A percentile compares a stretch with the other conserved stretches of the same genome.
Conservation (phyloP, 1,140 invertebrate genomes). For the Euglossa dilemma region DNA sequence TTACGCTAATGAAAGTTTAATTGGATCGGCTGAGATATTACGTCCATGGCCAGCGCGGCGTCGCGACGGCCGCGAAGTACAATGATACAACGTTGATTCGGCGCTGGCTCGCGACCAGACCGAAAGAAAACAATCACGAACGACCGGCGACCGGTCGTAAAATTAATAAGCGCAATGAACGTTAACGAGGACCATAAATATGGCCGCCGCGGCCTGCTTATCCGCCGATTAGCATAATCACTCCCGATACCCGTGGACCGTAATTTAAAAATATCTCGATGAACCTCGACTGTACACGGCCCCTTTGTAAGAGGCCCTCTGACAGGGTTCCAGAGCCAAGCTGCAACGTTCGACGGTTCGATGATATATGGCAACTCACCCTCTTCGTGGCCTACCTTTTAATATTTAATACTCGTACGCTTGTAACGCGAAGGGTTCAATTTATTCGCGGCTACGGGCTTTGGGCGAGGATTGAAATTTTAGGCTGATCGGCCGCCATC, state of each 20-base stretch:
- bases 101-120: conserved; percentile 3
- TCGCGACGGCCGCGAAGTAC: background rate
- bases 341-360: conserved; percentile 12
- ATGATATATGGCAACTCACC: background rate
- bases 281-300: conserved; percentile 20
- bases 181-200: conserved; percentile 69
- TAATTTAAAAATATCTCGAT: conserved; percentile 64
- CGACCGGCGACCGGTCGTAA: conserved; percentile 48
- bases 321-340: background rate
- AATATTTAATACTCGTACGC: conserved; percentile 1
- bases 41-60: background rate
- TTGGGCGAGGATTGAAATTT: background rate
- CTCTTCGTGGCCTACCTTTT: background rate
- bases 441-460: background rate
- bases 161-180: conserved; percentile 73
- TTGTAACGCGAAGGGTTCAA: background rate
- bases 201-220: conserved; percentile 51
- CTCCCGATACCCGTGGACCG: conserved; percentile 39
- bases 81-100: conserved; percentile 14
- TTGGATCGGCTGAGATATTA: background rate
- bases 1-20: background rate
- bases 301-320: conserved; percentile 9
- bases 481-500: background rate
- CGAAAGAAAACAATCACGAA: conserved; percentile 52
- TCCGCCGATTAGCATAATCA: conserved; percentile 68